phyloP scores from a whole-genome alignment of 2,113 vertebrate species.

The Mohoua ochrocephala region DNA sequence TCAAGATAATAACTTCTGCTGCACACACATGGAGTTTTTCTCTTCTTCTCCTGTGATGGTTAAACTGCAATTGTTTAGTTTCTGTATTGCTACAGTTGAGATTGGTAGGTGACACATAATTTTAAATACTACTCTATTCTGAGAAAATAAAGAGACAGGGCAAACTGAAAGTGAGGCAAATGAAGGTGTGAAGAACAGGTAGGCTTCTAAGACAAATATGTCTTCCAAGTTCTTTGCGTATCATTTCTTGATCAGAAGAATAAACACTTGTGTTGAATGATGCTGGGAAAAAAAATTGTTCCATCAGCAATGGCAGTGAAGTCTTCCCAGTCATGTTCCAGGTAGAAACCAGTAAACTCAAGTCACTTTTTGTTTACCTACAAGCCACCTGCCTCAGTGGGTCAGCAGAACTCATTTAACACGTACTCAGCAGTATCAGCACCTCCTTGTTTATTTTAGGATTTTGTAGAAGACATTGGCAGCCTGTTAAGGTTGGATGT shows the following conservation, averaged over 20 bases:
- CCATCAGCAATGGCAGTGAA: neutral
- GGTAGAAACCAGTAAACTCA: neutral
- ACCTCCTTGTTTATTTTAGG: neutral
- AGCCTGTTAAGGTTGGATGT: neutral
- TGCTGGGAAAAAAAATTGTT: neutral
- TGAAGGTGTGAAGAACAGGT: neutral
- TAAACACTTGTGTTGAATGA: neutral
- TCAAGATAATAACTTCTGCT: neutral
- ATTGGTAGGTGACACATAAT: neutral
- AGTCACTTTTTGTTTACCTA: neutral
- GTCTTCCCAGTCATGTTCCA: neutral
- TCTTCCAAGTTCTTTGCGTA: neutral
- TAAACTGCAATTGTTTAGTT: neutral
- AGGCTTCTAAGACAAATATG: neutral
- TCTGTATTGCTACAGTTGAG: fast-evolving
- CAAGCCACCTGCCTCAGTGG: neutral
- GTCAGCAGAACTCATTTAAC: neutral
- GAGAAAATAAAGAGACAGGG: neutral
- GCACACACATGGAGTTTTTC: neutral
- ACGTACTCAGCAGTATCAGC: neutral
- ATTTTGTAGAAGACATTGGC: neutral
- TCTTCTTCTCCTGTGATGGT: neutral
- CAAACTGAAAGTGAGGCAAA: neutral
- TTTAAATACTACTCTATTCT: neutral
- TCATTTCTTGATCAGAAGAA: neutral